Evolutionary conservation across 2,888 invertebrate genomes (phyloP).

Genomic region (Elegia similella): DNA sequence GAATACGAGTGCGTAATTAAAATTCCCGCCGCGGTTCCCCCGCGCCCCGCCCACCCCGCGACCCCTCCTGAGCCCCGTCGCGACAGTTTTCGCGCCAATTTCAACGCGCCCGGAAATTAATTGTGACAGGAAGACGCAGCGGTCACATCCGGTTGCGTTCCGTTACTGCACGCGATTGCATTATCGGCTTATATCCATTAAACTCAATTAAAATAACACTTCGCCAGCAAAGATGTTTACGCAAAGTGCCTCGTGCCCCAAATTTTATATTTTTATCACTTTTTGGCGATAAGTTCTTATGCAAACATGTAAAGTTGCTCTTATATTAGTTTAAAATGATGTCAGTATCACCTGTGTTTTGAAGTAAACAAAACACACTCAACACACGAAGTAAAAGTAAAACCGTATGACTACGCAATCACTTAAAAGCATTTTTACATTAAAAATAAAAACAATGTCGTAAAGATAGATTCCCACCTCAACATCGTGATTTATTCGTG

Average conservation of each 20-base stretch:
- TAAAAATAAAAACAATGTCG: conserved; percentile 19
- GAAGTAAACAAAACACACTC: neutral
- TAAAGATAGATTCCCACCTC: conserved; percentile 22
- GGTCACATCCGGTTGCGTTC: conserved; percentile 77
- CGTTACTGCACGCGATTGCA: conserved; percentile 62
- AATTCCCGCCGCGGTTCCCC: conserved; percentile 76
- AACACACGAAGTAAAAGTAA: neutral
- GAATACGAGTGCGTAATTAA: conserved; percentile 81
- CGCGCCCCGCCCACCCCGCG: conserved; percentile 42
- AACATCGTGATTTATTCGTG: conserved; percentile 54
- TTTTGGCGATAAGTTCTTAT: neutral
- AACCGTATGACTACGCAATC: conserved; percentile 9
- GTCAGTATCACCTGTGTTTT: neutral
- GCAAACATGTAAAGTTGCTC: neutral
- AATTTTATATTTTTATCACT: neutral
- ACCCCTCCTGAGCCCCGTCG: conserved; percentile 44
- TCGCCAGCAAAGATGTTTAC: neutral
- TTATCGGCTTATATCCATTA: conserved; percentile 49
- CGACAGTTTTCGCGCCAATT: conserved; percentile 82
- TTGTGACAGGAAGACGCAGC: conserved; percentile 81
- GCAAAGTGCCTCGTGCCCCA: neutral
- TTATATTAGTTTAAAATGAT: neutral
- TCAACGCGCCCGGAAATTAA: conserved; percentile 81
- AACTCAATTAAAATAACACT: conserved; percentile 42
- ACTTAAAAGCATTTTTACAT: conserved; percentile 16